A percentile compares a stretch with the other conserved stretches of the same genome.
Evolutionary conservation across 1,140 invertebrate genomes (phyloP).

Genomic region (Lepidurus arcticus): DNA sequence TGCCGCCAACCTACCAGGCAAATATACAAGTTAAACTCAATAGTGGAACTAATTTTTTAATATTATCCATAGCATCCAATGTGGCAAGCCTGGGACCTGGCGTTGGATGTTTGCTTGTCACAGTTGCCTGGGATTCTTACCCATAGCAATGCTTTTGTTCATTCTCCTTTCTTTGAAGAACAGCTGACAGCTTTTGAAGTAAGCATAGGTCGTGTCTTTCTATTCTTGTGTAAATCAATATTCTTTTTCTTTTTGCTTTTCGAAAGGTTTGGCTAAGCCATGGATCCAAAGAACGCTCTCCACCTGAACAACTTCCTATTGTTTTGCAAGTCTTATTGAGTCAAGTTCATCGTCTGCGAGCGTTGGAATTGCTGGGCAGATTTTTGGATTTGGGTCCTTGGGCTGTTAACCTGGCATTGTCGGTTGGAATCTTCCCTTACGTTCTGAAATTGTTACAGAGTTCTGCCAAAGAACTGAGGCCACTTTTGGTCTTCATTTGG

Average conservation of each 20-base stretch:
- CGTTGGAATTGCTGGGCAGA: slow-evolving; percentile 86
- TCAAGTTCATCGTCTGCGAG: slow-evolving; percentile 91
- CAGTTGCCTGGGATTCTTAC: slow-evolving; percentile 75
- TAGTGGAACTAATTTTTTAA: slow-evolving; percentile 23
- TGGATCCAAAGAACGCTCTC: slow-evolving; percentile 65
- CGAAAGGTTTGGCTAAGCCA: slow-evolving; percentile 71
- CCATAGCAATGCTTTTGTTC: slow-evolving; percentile 52
- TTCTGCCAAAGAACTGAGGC: slow-evolving; percentile 81
- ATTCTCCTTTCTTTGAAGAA: slow-evolving; percentile 93
- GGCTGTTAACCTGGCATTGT: slow-evolving; percentile 92
- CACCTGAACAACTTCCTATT: slow-evolving; percentile 95
- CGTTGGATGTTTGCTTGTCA: slow-evolving; percentile 83
- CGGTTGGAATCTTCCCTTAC: slow-evolving; percentile 98
- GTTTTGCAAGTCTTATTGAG: slow-evolving; percentile 94
- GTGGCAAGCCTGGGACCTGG: slow-evolving; percentile 97
- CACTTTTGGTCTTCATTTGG: slow-evolving; percentile 96
- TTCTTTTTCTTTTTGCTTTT: slow-evolving; percentile 24
- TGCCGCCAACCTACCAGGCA: slow-evolving; percentile 84
- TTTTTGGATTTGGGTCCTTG: slow-evolving; percentile 95
- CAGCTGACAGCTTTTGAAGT: slow-evolving; percentile 98
- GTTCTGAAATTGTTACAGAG: slow-evolving; percentile 92
- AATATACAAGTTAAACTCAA: slow-evolving; percentile 35
- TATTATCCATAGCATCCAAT: slow-evolving; percentile 59
- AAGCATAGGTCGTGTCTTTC: slow-evolving; percentile 13
- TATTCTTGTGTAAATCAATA: slow-evolving; percentile 4